Base-by-base conservation (phyloP, 1,140 invertebrate genomes). In the Hypsibius dujardini region DNA sequence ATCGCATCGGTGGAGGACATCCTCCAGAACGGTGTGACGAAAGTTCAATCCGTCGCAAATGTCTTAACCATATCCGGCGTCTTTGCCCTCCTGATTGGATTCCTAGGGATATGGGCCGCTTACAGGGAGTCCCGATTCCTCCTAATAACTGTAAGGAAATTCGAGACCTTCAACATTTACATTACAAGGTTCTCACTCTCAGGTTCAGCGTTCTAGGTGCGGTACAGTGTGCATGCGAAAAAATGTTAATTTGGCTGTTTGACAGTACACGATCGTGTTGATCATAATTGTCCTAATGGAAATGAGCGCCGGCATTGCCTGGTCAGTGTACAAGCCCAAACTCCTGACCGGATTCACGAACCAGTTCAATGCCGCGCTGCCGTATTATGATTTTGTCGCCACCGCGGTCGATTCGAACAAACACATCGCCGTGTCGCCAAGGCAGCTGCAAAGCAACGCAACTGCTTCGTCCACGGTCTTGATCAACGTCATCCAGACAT, bases 81-180 rank as follows among this genome's bases (percentile, higher is more conserved):
- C 12, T 67, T 67, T 42, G 62, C 62, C 42, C 12, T 67, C 45
- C 42, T 67, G 42, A 67, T 67, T 42, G 62, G 62, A 42, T 7
- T 67, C 42, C 62, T 67, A 42, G 62, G 62, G 45, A 15, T 67
- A 12, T 67, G 62, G 62, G 62, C 62, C 12, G 62, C 62, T 12
- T 67, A 67, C 42, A 12, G 42, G 42, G 62, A 67, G 42, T 67
- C 62, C 12, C 12, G 42, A 45, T 12, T 42, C 3, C 42, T 67
- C 3, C 42, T 67, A 45, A 86, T 85, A 46, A 81, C 86, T 76
- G 88, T 88, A 83, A 84, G 86, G 85, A 1, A 46, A 28, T 67
- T 28, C 28, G 28, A 28, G 28, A 28, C 28, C 28, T 28, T 28
- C 28, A 28, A 28, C 28, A 28, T 28, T 28, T 28, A 28, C 28